Evolutionary conservation across 2,888 invertebrate species (phyloP).

Genomic region (Heteromurus nitidus): DNA sequence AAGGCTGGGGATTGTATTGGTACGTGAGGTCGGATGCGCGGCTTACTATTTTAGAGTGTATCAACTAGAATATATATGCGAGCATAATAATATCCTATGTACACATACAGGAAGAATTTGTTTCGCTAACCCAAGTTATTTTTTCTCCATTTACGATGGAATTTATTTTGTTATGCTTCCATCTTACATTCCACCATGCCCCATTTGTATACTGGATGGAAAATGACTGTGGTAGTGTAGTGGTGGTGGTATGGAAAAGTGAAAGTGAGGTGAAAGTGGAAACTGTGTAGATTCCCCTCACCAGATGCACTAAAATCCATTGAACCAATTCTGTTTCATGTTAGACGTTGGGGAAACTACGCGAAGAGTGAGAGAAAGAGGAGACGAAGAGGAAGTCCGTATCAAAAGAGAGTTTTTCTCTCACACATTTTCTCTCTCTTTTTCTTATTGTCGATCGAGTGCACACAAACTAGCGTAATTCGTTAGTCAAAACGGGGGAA

Average conservation of each 20-base stretch:
- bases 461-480: slow-evolving; percentile 41
- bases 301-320: background rate
- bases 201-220: no score
- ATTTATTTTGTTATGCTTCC: slow-evolving; percentile 49
- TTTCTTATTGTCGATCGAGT: slow-evolving; percentile 11
- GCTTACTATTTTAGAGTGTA: no score
- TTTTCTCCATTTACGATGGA: background rate
- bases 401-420: slow-evolving; percentile 6
- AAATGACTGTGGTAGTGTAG: no score
- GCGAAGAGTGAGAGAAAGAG: background rate
- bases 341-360: no score
- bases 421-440: background rate
- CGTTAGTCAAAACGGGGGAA: slow-evolving; percentile 29
- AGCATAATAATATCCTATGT: slow-evolving; percentile 6
- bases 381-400: background rate
- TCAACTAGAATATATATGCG: background rate
- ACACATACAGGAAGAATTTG: slow-evolving; percentile 10
- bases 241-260: background rate
- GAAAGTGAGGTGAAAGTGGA: slow-evolving; percentile 9
- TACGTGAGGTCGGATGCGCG: no score
- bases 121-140: slow-evolving; percentile 18
- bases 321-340: background rate
- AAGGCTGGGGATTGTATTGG: background rate
- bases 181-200: slow-evolving; percentile 45
- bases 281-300: background rate